A percentile compares a stretch with the other conserved stretches of the same genome.
Evolutionary conservation across 1,140 invertebrate species (phyloP).

Genomic region (Magallana angulata): DNA sequence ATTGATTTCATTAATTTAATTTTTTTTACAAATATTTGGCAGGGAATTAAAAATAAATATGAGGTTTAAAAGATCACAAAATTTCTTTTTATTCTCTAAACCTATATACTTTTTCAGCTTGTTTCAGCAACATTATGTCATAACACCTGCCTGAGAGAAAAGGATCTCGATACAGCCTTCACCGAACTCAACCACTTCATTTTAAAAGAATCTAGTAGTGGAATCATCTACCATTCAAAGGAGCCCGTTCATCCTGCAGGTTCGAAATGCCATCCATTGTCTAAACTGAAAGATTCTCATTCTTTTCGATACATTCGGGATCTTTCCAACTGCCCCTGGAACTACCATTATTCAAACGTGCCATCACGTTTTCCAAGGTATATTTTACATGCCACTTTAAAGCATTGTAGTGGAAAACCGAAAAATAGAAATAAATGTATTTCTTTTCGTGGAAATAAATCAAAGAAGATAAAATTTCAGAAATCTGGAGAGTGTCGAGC

Average conservation of each 20-base stretch:
- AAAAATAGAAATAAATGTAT: not conserved
- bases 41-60: no score
- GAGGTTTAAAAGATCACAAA: no score
- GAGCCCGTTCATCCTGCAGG: not conserved
- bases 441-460: not conserved
- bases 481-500: not conserved
- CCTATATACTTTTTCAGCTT: no score
- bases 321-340: conserved; percentile 1
- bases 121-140: no score
- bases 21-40: no score
- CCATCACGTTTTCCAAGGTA: not conserved
- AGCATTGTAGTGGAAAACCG: not conserved
- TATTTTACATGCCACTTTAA: not conserved
- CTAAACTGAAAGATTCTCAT: not conserved
- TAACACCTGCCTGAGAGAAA: no score
- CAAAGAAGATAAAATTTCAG: not conserved
- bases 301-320: not conserved
- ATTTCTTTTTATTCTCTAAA: no score
- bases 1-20: no score
- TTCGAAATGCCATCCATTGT: not conserved
- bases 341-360: not conserved
- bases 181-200: no score
- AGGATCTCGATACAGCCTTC: no score
- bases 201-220: no score
- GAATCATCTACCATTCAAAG: not conserved